Evolutionary conservation across 1,140 invertebrate species (phyloP).

Genomic region (Sipha flava): DNA sequence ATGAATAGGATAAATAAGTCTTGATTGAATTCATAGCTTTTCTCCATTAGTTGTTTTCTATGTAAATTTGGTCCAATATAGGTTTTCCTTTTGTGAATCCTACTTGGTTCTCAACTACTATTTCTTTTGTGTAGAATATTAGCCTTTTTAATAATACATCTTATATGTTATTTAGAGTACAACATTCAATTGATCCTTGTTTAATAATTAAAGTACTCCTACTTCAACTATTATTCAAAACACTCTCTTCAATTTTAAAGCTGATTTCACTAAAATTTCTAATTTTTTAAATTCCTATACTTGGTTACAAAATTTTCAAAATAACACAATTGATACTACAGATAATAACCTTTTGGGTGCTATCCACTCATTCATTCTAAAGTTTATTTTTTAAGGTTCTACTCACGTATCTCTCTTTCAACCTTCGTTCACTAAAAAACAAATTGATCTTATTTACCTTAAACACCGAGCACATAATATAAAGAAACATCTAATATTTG

Average conservation of each 20-base stretch:
- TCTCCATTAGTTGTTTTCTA: too few relatives aligned
- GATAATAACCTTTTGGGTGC: background rate
- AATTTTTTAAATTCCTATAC: background rate
- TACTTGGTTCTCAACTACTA: too few relatives aligned
- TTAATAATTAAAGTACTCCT: too few relatives aligned
- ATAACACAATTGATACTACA: background rate
- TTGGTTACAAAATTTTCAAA: background rate
- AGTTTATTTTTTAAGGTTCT: background rate
- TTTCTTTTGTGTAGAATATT: too few relatives aligned
- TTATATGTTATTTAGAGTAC: too few relatives aligned
- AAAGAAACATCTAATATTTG: background rate
- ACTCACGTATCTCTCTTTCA: background rate
- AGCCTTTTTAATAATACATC: too few relatives aligned
- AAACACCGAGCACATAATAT: background rate
- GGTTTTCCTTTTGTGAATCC: too few relatives aligned
- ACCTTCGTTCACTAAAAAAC: background rate
- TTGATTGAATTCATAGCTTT: too few relatives aligned
- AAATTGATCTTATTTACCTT: background rate
- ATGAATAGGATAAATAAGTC: too few relatives aligned
- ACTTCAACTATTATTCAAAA: too few relatives aligned
- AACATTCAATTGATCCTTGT: too few relatives aligned
- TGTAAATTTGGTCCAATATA: too few relatives aligned
- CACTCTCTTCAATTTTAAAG: background rate
- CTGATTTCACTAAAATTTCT: background rate
- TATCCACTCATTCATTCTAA: background rate